These are phyloP conservation scores for Cotesia chilonis DNA, from an alignment of 1,140 invertebrate genomes.

Conservation along the genomic window DNA sequence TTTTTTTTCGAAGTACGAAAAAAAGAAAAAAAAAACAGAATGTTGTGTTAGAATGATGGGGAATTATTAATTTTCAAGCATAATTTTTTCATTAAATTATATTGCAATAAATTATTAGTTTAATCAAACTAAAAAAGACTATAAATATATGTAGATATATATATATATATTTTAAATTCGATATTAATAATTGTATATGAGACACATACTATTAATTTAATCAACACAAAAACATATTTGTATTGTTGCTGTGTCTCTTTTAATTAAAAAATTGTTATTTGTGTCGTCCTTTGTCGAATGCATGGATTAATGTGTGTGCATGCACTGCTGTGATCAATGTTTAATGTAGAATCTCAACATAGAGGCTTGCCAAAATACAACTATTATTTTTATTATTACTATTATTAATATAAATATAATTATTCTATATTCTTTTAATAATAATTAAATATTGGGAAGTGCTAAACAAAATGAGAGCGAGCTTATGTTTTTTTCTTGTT, in stretches of 20 bases:
- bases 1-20: neutral
- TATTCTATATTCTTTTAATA: neutral
- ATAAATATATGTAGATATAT: too few relatives aligned
- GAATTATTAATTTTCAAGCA: too few relatives aligned
- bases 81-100: too few relatives aligned
- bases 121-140: too few relatives aligned
- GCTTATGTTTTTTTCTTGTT: constrained; percentile 44
- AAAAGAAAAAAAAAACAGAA: neutral
- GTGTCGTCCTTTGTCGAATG: constrained; percentile 41
- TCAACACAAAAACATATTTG: too few relatives aligned
- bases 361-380: constrained; percentile 46
- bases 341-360: constrained; percentile 44
- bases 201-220: too few relatives aligned
- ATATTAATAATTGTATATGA: too few relatives aligned
- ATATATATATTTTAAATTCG: too few relatives aligned
- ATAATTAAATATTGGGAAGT: neutral
- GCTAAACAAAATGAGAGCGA: constrained; percentile 22
- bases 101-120: too few relatives aligned
- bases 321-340: constrained; percentile 50
- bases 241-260: neutral
- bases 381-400: neutral
- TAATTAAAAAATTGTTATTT: constrained; percentile 18
- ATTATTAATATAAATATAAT: constrained; percentile 18
- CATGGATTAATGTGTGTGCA: constrained; percentile 47
- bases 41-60: too few relatives aligned